Evolutionary conservation across 2,113 vertebrate genomes (phyloP).

Genomic region (Podilymbus podiceps): DNA sequence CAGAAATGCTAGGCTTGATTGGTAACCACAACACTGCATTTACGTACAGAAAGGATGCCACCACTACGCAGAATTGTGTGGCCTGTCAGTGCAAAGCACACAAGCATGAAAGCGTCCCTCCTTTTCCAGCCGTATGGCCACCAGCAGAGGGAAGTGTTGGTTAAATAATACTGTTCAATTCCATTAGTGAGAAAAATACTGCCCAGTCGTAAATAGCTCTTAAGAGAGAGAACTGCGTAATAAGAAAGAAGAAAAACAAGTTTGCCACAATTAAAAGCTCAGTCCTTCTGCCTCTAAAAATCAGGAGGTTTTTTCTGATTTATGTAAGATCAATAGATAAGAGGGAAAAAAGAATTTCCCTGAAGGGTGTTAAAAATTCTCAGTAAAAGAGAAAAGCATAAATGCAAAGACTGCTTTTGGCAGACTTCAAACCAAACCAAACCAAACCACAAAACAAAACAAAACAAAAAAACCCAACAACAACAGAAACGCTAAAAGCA

Average conservation of each 20-base stretch:
- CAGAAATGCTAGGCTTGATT: neutral
- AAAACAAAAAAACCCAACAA: no score
- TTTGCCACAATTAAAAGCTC: neutral
- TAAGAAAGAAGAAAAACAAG: neutral
- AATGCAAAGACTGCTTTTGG: neutral
- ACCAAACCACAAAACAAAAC: neutral
- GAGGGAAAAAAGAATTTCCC: neutral
- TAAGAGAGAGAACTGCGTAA: neutral
- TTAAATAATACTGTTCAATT: neutral
- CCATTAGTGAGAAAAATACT: neutral
- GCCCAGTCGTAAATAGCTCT: neutral
- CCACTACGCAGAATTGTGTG: neutral
- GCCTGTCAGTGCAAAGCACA: accelerated
- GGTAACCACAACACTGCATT: neutral
- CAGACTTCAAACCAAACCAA: neutral
- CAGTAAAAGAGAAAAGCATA: neutral
- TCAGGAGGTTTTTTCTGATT: neutral
- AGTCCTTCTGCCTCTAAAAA: neutral
- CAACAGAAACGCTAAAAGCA: no score
- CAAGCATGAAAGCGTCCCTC: no score
- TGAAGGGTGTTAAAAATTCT: neutral
- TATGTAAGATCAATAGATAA: neutral
- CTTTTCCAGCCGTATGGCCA: neutral
- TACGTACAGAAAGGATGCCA: neutral
- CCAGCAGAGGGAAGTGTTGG: conserved; percentile 40